phyloP scores from a whole-genome alignment of 2,113 vertebrate genomes.

The Xyrauchen texanus region DNA sequence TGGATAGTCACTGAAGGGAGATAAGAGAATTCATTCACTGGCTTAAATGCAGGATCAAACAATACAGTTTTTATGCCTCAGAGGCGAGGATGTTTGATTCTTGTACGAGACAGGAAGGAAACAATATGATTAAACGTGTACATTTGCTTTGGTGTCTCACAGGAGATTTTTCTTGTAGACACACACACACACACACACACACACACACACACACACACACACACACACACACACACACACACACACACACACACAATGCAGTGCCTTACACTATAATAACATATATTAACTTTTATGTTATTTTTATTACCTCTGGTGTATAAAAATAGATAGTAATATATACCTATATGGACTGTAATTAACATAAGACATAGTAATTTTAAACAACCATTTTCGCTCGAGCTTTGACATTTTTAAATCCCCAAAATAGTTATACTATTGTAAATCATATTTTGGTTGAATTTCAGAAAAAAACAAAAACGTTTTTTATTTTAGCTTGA shows the following conservation, averaged over 20 bases:
- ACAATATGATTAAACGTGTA: constrained; percentile 25
- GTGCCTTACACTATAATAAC: not conserved
- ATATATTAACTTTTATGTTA: constrained; percentile 4
- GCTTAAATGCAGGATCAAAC: constrained; percentile 67
- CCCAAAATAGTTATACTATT: not conserved
- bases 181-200: not conserved
- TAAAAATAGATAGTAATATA: constrained; percentile 10
- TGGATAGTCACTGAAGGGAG: constrained; percentile 41
- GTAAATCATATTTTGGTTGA: not conserved
- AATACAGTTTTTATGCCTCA: constrained; percentile 68
- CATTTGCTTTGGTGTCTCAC: not conserved
- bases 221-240: not conserved
- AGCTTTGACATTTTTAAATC: not conserved
- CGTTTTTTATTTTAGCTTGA: not conserved
- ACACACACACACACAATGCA: constrained; percentile 4
- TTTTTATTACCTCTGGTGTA: constrained; percentile 1
- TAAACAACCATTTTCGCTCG: not conserved
- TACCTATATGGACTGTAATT: not conserved
- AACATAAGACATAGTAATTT: not conserved
- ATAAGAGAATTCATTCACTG: constrained; percentile 67
- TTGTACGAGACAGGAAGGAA: constrained; percentile 12
- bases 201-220: constrained; percentile 5
- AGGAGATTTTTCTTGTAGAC: not conserved
- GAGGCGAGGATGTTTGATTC: constrained; percentile 49
- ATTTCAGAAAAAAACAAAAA: not conserved